Base-by-base conservation (phyloP, 92 coral and sea anemone species). In the Epizoanthus scotinus region DNA sequence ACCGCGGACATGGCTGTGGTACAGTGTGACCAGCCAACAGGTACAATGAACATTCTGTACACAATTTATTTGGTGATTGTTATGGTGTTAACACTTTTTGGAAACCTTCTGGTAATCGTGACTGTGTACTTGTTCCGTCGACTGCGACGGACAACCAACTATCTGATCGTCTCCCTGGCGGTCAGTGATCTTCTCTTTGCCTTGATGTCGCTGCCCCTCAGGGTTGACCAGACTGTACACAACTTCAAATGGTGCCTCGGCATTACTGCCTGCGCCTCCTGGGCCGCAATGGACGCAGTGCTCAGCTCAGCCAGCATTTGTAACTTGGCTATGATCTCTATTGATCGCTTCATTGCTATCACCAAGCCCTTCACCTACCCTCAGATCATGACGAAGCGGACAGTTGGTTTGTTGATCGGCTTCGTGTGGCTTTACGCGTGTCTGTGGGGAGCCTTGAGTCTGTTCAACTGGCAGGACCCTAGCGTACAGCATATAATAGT, bases 301-400 rank as follows among this genome's bases (percentile, higher is more conserved):
- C 87, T 87, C 28, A 86, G 95, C 73, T 81, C 91, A 6, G 94
- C 99, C 3, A 89, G 96, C 14, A 96, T 96, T 58, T 94, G 98
- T 66, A 90, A 93, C 77, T 83, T 96, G 78, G 96, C 93, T 44
- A 86, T 88, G 22, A 93, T 96, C 55, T 93, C 98, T 4, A 85
- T 96, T n/a, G 99, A 96, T 67, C 99, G 99, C 63, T 88, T 91
- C 70, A 84, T 96, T 36, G 99, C 98, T 27, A 93, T 96, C 85
- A 91, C 98, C 59, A 89, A 84, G 63, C 99, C 99, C 53, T 91
- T 89, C 60, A 83, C 84, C 28, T 96, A 96, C 81, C 91, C 73
- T 14, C 83, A 87, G 49, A 77, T 90, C 36, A 90, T 96, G 86
- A 87, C 98, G 3, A 89, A 86, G 66, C 87, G 71, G 21, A 88